Base-by-base conservation (phyloP, 2,113 vertebrate species). In the Turdus rufiventris region DNA sequence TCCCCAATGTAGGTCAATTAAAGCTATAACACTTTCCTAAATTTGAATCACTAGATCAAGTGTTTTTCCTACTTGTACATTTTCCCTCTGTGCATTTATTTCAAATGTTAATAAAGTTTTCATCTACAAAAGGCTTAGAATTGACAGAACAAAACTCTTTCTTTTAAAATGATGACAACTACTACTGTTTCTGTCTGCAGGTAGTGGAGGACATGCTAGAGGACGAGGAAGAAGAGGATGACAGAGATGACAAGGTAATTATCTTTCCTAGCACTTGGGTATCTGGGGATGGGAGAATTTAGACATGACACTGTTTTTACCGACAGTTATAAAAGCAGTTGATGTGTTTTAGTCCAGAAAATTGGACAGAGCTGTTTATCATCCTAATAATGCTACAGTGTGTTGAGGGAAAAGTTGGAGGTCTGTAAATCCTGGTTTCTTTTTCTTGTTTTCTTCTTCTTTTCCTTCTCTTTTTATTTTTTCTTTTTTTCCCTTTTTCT, bases 181-280 rank as follows among this genome's bases (percentile, higher is more conserved):
- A 96, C 96, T 97, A 96, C 92, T 98, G 97, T 98, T 98, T 98
- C 96, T 98, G 96, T 97, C 97, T 98, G 98, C 98, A 99, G 99
- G 99, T 99, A 89, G 97, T 99, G 98, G 99, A 99, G 98, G 99
- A 99, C 98, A 98, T 99, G 97, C 96, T 99, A 97, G 98, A 99
- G 98, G 99, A 99, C 88, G 99, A 99, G 96, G 99, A 99, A 92
- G 99, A 99, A 97, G 99, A 99, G 93, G 99, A 98, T 98, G 99
- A 99, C 98, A 99, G 98, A 99, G 99, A 99, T 98, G 99, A 99
- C 99, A 99, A 99, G 99, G 99, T 99, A 99, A 99, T 99, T 99
- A 99, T 99, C 97, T 98, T 97, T 98, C 95, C 96, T 97, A 96
- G 97, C 97, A 92, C 98, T 97, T 96, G 93, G 96, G 98, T 97